Evolutionary conservation across 2,113 vertebrate species (phyloP), one percentile per base, ranked within the genome.

Genomic region (Lagopus muta): DNA sequence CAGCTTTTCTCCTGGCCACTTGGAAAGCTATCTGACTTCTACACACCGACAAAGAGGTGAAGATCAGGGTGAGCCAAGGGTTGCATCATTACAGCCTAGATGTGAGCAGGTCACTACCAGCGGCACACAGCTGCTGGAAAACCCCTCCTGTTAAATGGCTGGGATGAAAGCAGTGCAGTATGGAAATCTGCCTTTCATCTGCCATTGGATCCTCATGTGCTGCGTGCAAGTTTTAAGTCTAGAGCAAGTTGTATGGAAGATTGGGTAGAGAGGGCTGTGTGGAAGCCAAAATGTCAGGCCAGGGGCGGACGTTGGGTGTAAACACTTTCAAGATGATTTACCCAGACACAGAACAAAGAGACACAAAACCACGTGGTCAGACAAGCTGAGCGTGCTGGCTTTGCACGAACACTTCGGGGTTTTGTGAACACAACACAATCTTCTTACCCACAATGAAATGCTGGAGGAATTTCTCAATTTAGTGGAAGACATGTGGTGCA

Each of bases 291-390:
- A 8, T 16, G 12, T 42, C 27, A 62, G 45, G 57, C 20, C 3
- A 40, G 28, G 40, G 25, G 14, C 52, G 0, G 0, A 28, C 8
- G 47, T 18, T 24, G 38, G 8, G 36, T 3, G 10, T 10, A 30
- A 82, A 64, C 10, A 11, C 32, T 5, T 10, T 4, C 13, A 34
- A 73, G 61, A 47, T 32, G 15, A 83, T 52, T 5, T 50, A 28
- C 25, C 47, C 74, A 52, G 20, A 43, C 14, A 60, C 47, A 66
- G 36, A 43, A 78, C 61, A 93, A 34, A 82, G 18, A 72, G 27
- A 54, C 38, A 20, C 11, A 87, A 78, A 88, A 2, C 13, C 45
- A 24, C 12, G 10, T 4, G 54, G 5, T 20, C 21, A 10, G 18
- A 13, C 17, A 38, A 65, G 6, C 24, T 4, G 40, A 62, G 10